Percentiles rank a stretch among this genome's conserved stretches.
phyloP scores from a whole-genome alignment of 2,113 vertebrate species.

The Ornithorhynchus anatinus region DNA sequence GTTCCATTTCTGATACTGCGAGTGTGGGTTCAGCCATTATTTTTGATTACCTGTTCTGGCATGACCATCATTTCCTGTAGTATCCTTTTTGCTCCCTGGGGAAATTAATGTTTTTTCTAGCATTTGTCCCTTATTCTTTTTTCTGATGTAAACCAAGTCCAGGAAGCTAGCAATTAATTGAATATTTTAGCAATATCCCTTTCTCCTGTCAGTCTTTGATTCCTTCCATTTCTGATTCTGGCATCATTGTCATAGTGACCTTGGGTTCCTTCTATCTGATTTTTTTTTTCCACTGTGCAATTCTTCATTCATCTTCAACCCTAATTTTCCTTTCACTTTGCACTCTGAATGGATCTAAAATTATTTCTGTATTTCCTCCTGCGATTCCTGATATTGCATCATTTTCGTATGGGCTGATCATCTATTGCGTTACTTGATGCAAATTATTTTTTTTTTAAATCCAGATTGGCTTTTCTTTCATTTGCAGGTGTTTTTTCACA shows the following conservation, averaged over 20 bases:
- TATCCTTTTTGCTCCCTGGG: conserved; percentile 67
- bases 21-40: conserved; percentile 59
- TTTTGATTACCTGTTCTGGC: conserved; percentile 72
- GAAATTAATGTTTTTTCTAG: conserved; percentile 70
- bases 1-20: conserved; percentile 35
- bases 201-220: conserved; percentile 63
- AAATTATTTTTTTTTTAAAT: conserved; percentile 50
- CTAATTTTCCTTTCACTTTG: neutral
- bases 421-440: conserved; percentile 31
- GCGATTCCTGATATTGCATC: conserved; percentile 27
- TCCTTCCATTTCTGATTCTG: conserved; percentile 50
- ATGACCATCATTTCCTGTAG: conserved; percentile 68
- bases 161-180: conserved; percentile 63
- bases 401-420: conserved; percentile 15
- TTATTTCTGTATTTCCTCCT: conserved; percentile 22
- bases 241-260: conserved; percentile 34
- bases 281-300: conserved; percentile 30
- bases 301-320: conserved; percentile 37
- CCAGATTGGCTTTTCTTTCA: conserved; percentile 2
- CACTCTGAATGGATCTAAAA: neutral
- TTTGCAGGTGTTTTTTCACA: conserved; percentile 37
- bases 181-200: conserved; percentile 53
- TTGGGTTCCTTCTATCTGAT: conserved; percentile 29
- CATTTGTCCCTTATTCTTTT: conserved; percentile 64
- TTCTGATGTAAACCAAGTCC: conserved; percentile 62